Evolutionary conservation across 2,888 invertebrate species (phyloP).

Genomic region (Acleris cristana): DNA sequence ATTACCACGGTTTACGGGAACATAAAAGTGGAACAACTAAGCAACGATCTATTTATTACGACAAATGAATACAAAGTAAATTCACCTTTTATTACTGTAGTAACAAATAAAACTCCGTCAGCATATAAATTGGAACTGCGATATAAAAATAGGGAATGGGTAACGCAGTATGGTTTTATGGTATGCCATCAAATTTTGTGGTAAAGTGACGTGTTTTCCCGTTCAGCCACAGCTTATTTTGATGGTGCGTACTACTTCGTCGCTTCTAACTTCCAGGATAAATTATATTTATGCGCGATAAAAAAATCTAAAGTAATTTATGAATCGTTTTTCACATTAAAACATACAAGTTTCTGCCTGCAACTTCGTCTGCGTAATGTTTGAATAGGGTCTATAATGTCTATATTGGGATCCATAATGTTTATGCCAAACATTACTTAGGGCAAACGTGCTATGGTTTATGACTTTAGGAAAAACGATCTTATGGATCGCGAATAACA

Average conservation of each 20-base stretch:
- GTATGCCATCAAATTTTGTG: slow-evolving; percentile 63
- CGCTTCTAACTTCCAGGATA: slow-evolving; percentile 13
- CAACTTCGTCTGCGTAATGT: too few species aligned
- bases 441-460: too few species aligned
- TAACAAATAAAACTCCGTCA: slow-evolving; percentile 44
- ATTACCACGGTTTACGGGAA: slow-evolving; percentile 1
- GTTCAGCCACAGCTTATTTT: slow-evolving; percentile 61
- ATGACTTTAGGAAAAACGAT: too few species aligned
- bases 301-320: too few species aligned
- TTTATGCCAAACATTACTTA: too few species aligned
- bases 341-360: too few species aligned
- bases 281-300: slow-evolving; percentile 1
- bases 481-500: too few species aligned
- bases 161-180: slow-evolving; percentile 62
- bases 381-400: too few species aligned
- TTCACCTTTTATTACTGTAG: slow-evolving; percentile 29
- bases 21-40: slow-evolving; percentile 10
- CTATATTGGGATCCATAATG: too few species aligned
- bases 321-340: too few species aligned
- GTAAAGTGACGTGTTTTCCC: slow-evolving; percentile 64
- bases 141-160: slow-evolving; percentile 58
- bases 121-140: slow-evolving; percentile 60
- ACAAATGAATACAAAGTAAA: slow-evolving; percentile 32
- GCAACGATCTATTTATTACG: slow-evolving; percentile 20
- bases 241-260: slow-evolving; percentile 53